Evolutionary conservation across 2,888 invertebrate genomes (phyloP), one percentile per base, ranked within the genome.

Genomic region (Azorinus chamasolen): DNA sequence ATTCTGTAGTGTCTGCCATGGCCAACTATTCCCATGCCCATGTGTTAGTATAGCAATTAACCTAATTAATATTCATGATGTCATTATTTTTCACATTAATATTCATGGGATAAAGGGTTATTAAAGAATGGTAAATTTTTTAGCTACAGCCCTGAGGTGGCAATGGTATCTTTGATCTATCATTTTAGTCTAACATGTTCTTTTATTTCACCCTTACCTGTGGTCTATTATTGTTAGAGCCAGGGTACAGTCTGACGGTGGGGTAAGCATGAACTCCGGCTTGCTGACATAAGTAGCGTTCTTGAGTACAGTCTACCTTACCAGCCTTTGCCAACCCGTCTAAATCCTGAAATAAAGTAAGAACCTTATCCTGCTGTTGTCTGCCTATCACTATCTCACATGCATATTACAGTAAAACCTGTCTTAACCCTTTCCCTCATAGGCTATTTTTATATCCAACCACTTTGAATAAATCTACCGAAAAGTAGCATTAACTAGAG

Each of bases 251-350:
- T 46, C 94, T 92, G 8, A 96, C 93, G 5, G 95, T 94, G 0
- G 96, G 96, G 90, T 95, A 96, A 25, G 94, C 95, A 45, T 92
- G 91, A 6, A 96, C 93, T 24, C 94, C 93, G 32, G 94, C 94
- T 73, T 93, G 91, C 39, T 93, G 93, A 88, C 96, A 96, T 39
- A 95, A 91, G 12, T 91, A 79, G 4, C 93, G 92, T 84, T 95
- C 93, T 8, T 89, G 89, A 80, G 96, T 95, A 90, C 96, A 96
- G 92, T 96, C 95, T 3, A 96, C 92, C 92, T 95, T 95, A 1
- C 94, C 96, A 66, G 94, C 93, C 68, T 94, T 94, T 0, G 95
- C 95, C 79, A 92, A 91, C 10, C 94, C 95, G 73, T 95, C 94
- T 72, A 95, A 77, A 53, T 76, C 76, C 92, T 92, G 75, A 16